Base-by-base conservation (phyloP, 2,888 invertebrate genomes). In the Nymphalis urticae region DNA sequence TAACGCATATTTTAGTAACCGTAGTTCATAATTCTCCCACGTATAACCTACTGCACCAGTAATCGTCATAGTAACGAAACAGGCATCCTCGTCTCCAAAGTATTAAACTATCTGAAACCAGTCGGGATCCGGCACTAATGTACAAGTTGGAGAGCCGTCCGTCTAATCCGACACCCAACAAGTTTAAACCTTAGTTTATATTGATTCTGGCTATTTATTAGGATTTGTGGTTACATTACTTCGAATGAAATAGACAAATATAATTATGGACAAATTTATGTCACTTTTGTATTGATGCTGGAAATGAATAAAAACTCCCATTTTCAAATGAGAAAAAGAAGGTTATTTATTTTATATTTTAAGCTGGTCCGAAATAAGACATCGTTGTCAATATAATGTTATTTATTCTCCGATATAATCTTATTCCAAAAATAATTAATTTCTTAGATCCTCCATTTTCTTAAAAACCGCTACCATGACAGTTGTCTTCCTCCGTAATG, bases 121-220 rank as follows among this genome's bases (percentile, higher is more conserved):
- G 50, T 59, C 19, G 32, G 64, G 13, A 54, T 7, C 32, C 32
- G 10, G 51, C 51, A 24, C 53, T 69, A 66, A 66, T 63, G 71
- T 66, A 63, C 53, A 63, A 71, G 61, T 71, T 71, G 68, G 36
- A 53, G 66, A 48, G 66, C 59, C 48, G 54, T 63, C 66, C 54
- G 48, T 61, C 63, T 69, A 66, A 71, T 71, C 71, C 71, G 69
- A 69, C 69, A 60, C 32, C 61, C 60, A 51, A 66, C 69, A 71
- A 64, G 50, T 66, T 63, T 51, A 62, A 69, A 66, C 69, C 50
- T 62, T 19, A 58, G 36, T 68, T 68, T 50, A 36, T 66, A 64
- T 69, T 66, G 66, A 69, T 50, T 56, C 48, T 62, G 54, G 62
- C 62, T 64, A 53, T 65, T 68, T 61, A 62, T 24, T 50, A 61